Evolutionary conservation across 2,113 vertebrate species (phyloP).

Genomic region (Jaculus jaculus): DNA sequence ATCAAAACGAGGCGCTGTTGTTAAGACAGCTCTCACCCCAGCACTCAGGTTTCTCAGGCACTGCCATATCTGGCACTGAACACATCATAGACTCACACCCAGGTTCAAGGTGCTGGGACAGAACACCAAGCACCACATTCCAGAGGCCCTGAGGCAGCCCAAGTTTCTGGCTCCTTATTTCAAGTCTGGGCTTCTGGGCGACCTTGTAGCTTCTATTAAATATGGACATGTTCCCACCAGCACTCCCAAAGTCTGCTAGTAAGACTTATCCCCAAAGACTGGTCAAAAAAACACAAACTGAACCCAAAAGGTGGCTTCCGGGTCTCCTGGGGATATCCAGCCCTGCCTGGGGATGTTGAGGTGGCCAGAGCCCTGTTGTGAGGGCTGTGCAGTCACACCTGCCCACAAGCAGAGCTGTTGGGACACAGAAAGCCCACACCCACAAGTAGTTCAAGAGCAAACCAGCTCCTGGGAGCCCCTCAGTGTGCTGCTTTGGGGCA

Average conservation of each 20-base stretch:
- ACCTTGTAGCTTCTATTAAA: constrained; percentile 19
- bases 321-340: background rate
- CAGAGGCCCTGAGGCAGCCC: background rate
- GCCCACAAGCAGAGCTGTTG: background rate
- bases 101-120: constrained; percentile 82
- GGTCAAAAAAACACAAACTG: background rate
- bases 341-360: fast-evolving
- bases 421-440: background rate
- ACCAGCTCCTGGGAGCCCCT: background rate
- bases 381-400: background rate
- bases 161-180: background rate
- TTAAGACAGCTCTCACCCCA: constrained; percentile 45
- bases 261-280: background rate
- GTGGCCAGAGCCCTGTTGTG: background rate
- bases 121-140: constrained; percentile 71
- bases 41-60: constrained; percentile 81
- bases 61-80: constrained; percentile 75
- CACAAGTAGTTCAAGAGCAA: background rate
- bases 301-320: background rate
- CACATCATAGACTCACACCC: constrained; percentile 74
- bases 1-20: background rate
- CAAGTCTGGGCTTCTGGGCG: constrained; percentile 37
- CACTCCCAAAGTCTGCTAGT: constrained; percentile 59
- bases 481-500: background rate
- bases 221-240: constrained; percentile 66